Evolutionary conservation across 2,888 invertebrate genomes (phyloP), one percentile per base, ranked within the genome.

Genomic region (Tipula lateralis): DNA sequence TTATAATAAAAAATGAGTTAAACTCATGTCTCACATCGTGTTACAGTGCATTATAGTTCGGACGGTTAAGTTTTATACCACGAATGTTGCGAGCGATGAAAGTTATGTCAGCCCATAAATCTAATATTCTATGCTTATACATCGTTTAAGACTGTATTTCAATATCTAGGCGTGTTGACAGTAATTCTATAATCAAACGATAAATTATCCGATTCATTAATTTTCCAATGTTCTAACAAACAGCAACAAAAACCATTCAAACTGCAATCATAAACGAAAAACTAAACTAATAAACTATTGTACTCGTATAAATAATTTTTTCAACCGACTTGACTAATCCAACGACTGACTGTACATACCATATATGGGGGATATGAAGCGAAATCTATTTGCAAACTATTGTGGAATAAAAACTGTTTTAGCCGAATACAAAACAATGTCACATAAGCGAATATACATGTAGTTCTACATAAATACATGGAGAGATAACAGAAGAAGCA

Each of bases 171-270:
- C 66, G 66, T 66, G 66, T 66, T 66, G 24, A 24, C 1, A 2
- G 32, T 50, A 66, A 66, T 24, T 66, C 66, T 66, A n/a, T n/a
- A 66, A 66, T 66, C 24, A 66, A 66, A 66, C 66, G 66, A 66
- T 66, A 66, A 66, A 66, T 66, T 66, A 66, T 66, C 24, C 24
- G 66, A 66, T 66, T 66, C 66, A 66, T 66, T 66, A 66, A 66
- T 66, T 66, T 66, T 24, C 66, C 6, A 50, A 50, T 50, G 44
- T 66, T 7, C 24, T n/a, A 24, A 12, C 44, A 1, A 16, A 44
- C 9, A 50, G 1, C 2, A 24, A 12, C 44, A 44, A 66, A 66
- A 66, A 66, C 24, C 9, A 24, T 66, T 66, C 66, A 66, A 66
- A 66, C 24, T 66, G 66, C 66, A 66, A 66, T 66, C 66, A 66